Base-by-base conservation (phyloP, 2,113 vertebrate species). In the Oryzias melastigma region DNA sequence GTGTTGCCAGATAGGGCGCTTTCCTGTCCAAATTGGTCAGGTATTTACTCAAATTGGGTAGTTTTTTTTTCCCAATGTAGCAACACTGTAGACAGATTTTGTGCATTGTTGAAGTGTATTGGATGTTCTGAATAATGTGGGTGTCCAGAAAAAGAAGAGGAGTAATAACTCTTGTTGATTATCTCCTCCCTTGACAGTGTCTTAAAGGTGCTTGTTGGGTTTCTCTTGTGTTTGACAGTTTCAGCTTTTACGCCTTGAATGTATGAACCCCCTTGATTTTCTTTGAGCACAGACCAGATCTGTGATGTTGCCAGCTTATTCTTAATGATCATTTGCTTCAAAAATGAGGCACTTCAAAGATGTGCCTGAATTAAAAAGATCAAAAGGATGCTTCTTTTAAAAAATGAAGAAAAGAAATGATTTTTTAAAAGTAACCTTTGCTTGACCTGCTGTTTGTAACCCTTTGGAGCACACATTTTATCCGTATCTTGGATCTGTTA, bases 391-490 rank as follows among this genome's bases (percentile, higher is more conserved):
- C 24, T 5, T 56, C 56, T 17, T 49, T 52, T 65, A 18, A 60
- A 66, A 45, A 50, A 41, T 10, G 14, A 15, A 35, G 7, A 35
- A 10, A 35, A 35, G 2, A 35, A 35, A 35, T 35, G 2, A 12
- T 72, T 54, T 60, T 49, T 14, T 49, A 20, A 1, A 0, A 2
- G 51, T 79, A 73, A 79, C 81, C 71, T 82, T 82, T 71, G 54
- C 25, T 49, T 71, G 70, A 68, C 70, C 79, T 72, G 68, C 41
- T 27, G 17, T 77, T 81, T 57, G 75, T 5, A 12, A 53, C 40
- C 44, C 68, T 45, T 62, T 25, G 0, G 62, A 61, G 58, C 46
- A 62, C 43, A 62, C 57, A 59, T 66, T 83, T 74, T 67, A 67
- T 81, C 56, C 63, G 55, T 57, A 20, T 71, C 57, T 60, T 52